Percentiles rank a stretch among this genome's conserved stretches.
These are phyloP conservation scores for Pegea sp. DNA, from an alignment of 23 tunicate species.

Conservation along the genomic window DNA sequence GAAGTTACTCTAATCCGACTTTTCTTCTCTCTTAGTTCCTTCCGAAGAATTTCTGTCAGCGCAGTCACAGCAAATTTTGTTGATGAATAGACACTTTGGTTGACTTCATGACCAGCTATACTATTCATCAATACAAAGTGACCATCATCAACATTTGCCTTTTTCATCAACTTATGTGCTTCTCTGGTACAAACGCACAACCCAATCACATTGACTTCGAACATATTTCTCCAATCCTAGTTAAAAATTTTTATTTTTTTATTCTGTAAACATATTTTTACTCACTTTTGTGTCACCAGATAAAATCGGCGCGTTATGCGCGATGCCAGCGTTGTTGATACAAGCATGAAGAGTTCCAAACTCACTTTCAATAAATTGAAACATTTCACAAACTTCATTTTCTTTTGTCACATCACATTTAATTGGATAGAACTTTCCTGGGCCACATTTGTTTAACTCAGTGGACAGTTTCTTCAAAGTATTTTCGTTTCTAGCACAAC, in stretches of 20 bases:
- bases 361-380: slow-evolving; percentile 26
- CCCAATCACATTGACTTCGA: slow-evolving; percentile 29
- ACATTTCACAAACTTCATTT: slow-evolving; percentile 26
- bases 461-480: slow-evolving; percentile 29
- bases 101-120: slow-evolving; percentile 15
- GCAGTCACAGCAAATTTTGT: slow-evolving; percentile 47
- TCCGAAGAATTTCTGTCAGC: slow-evolving; percentile 35
- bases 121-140: slow-evolving; percentile 39
- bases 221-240: slow-evolving; percentile 33
- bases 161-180: slow-evolving; percentile 16
- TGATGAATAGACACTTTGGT: slow-evolving; percentile 9
- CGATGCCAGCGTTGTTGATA: slow-evolving; percentile 69
- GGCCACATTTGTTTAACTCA: slow-evolving; percentile 17
- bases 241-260: too few species aligned
- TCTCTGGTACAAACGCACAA: slow-evolving; percentile 27
- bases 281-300: slow-evolving; percentile 41
- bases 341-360: slow-evolving; percentile 41
- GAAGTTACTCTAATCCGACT: slow-evolving; percentile 20
- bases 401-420: slow-evolving; percentile 50
- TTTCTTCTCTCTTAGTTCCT: slow-evolving; percentile 10
- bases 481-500: slow-evolving; percentile 44
- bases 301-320: slow-evolving; percentile 19
- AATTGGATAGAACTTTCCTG: slow-evolving; percentile 22
- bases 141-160: slow-evolving; percentile 21
- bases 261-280: too few species aligned